phyloP scores from a whole-genome alignment of 2,113 vertebrate genomes.

The Cinclus cinclus region DNA sequence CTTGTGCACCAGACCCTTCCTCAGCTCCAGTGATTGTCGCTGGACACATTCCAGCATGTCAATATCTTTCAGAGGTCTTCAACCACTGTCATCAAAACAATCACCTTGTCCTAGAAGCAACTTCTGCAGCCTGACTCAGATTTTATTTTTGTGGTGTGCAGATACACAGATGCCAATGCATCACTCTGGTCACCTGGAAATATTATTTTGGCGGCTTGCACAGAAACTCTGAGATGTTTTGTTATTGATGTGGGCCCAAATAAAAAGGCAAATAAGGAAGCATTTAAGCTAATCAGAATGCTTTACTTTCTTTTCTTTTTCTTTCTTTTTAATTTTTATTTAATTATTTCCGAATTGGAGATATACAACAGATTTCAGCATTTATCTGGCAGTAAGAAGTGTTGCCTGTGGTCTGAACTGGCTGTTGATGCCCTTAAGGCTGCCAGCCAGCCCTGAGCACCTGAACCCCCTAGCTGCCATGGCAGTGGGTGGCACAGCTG shows the following conservation, averaged over 20 bases:
- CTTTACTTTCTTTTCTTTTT: not conserved
- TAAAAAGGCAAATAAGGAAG: not conserved
- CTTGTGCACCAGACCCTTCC: rapidly evolving
- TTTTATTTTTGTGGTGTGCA: not conserved
- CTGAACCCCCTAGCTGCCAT: rapidly evolving
- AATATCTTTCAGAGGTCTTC: not conserved
- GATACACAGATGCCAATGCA: not conserved
- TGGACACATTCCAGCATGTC: not conserved
- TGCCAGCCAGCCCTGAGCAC: not conserved
- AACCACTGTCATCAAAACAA: not conserved
- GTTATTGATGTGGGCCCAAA: not conserved
- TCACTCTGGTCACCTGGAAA: not conserved
- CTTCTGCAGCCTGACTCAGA: not conserved
- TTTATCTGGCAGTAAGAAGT: not conserved
- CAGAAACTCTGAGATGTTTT: not conserved
- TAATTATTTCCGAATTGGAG: not conserved
- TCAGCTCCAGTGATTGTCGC: rapidly evolving
- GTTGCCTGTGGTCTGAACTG: not conserved
- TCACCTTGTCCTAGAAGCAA: not conserved
- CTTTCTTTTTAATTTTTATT: not conserved
- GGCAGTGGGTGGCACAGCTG: rapidly evolving
- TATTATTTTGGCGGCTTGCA: not conserved
- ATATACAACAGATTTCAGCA: not conserved
- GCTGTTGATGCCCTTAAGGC: rapidly evolving
- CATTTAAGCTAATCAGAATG: not conserved